Conservation (phyloP, 2,888 invertebrate species). For the Norana najaformis region DNA sequence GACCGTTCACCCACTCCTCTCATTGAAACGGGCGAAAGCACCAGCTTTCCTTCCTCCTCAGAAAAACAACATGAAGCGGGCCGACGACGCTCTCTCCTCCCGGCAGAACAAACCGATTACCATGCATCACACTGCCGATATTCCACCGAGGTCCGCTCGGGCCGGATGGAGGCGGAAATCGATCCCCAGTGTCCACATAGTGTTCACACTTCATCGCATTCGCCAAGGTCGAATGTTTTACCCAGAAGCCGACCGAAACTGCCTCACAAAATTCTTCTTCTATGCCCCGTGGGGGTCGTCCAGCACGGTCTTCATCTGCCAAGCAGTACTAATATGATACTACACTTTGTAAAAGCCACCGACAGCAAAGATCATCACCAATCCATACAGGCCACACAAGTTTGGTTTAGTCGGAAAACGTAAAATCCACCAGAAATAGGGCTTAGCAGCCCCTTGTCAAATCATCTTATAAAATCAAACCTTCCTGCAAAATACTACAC, state of each 20-base stretch:
- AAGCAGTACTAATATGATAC: not conserved
- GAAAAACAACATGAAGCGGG: not conserved
- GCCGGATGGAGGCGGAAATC: not conserved
- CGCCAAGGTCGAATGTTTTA: not conserved
- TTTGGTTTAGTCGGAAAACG: not conserved
- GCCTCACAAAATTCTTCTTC: not conserved
- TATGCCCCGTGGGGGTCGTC: no score
- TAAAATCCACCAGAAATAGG: not conserved
- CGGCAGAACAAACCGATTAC: not conserved
- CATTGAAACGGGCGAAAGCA: not conserved
- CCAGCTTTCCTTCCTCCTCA: not conserved
- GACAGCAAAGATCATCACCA: no score
- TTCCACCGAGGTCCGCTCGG: not conserved
- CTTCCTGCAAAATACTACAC: no score
- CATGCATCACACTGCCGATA: not conserved
- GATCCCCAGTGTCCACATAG: not conserved
- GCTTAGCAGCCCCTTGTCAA: not conserved
- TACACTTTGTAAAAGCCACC: no score
- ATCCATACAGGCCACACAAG: no score
- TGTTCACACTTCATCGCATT: not conserved
- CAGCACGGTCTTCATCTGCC: no score
- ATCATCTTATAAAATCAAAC: not conserved
- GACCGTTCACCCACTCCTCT: not conserved
- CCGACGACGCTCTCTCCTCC: not conserved
- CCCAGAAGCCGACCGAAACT: not conserved